Evolutionary conservation across 2,113 vertebrate genomes (phyloP), one percentile per base, ranked within the genome.

Genomic region (Lampris megalopsis): DNA sequence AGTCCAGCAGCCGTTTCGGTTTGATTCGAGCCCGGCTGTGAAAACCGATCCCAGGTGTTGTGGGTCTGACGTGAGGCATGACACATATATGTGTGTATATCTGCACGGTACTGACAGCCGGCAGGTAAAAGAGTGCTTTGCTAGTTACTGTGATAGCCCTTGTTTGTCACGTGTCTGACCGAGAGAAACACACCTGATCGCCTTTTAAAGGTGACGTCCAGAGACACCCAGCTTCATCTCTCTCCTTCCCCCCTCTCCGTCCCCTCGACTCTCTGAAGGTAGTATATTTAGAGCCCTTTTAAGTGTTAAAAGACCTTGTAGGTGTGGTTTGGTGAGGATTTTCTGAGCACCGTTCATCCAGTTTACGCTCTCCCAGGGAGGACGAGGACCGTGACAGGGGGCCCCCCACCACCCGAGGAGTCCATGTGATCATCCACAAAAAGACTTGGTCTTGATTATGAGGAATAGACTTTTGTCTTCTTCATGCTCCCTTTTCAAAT

Each of bases 271-370:
- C 79, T 82, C 11, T 66, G 67, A 77, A 86, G 80, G 80, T 77
- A 84, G 76, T 70, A 42, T 68, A 63, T 74, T 75, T 42, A 63
- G 66, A 91, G 88, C 90, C 88, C 83, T 91, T 84, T 86, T 63
- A 65, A 50, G 63, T 76, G 68, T 71, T 74, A 37, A 72, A 82
- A 68, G 42, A 85, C 57, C 69, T 76, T 82, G 45, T 77, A 13
- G 1, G 9, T 49, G 42, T 40, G 61, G 77, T 86, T 77, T 80
- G 71, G 47, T 42, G 68, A 79, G 67, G 73, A 59, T 71, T 65
- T 69, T 35, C 70, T 64, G 1, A 35, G 48, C 47, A 52, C 42
- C 47, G 56, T 66, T 71, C 1, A 6, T 76, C 75, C 79, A 62
- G 67, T 73, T 87, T 85, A 83, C 82, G 79, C 68, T 79, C 78